Base-by-base conservation (phyloP, 1,140 invertebrate genomes). In the Euura saliciscinereae region DNA sequence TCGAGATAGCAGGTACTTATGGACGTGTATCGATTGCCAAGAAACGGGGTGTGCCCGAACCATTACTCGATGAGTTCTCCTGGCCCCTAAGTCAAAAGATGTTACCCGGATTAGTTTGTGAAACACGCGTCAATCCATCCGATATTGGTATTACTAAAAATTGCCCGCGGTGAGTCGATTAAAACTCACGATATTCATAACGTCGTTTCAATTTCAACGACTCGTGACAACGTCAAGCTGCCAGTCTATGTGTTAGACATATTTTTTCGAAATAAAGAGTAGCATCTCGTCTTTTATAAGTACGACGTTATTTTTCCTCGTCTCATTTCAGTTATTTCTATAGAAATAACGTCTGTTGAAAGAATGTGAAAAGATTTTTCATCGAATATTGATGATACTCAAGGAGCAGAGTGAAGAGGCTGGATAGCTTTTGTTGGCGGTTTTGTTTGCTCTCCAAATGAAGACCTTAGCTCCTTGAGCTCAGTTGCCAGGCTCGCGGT, bases 301-400 rank as follows among this genome's bases (percentile, higher is more conserved):
- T 28, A 28, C 28, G 28, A 28, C 28, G 28, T 28, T 28, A 28
- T 28, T 28, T 28, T 28, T 28, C 28, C 28, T 28, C 28, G 28
- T 28, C 28, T 28, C 28, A 28, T 28, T 28, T 28, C 28, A 11
- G 51, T 59, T 59, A 67, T 67, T 67, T 67, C 10, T 42, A 11
- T 67, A 67, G 3, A 44, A 67, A 67, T n/a, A 28, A 6, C 51
- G 51, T n/a, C 13, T 59, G 51, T 78, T 44, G 65, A 44, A 68
- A 70, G 68, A 77, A 77, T 77, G 78, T 75, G 74, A 81, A 77
- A 74, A 73, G 72, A 79, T 77, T 76, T 28, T 78, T 46, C 77
- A 68, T 78, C 77, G 80, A 76, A 74, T 78, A 82, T 83, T 81
- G 79, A 78, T 80, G 84, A 79, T 84, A 80, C 79, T 82, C 74